Evolutionary conservation across 2,113 vertebrate species (phyloP).

Genomic region (Drymodes brunneopygia): DNA sequence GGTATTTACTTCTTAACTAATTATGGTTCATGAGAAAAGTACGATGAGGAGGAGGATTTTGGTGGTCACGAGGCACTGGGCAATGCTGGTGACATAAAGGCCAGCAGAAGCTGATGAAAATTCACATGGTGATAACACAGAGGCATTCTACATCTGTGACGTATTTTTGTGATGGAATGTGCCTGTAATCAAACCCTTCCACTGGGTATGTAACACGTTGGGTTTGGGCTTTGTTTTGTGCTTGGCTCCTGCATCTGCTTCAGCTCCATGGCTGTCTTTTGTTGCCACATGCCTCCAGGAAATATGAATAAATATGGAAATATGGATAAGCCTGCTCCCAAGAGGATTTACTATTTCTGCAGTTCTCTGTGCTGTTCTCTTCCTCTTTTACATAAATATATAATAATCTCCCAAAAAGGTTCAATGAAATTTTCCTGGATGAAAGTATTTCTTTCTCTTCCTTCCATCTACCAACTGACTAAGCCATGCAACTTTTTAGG

Average conservation of each 20-base stretch:
- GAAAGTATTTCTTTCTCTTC: neutral
- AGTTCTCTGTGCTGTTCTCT: neutral
- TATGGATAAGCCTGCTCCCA: neutral
- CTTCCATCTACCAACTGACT: neutral
- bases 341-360: neutral
- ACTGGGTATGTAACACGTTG: accelerated
- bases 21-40: neutral
- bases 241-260: neutral
- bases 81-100: neutral
- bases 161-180: neutral
- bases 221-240: neutral
- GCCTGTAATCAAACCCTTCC: neutral
- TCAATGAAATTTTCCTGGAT: neutral
- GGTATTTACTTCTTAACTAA: neutral
- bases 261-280: neutral
- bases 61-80: neutral
- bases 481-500: neutral
- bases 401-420: neutral
- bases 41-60: neutral
- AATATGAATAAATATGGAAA: neutral
- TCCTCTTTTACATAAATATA: neutral
- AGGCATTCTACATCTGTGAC: neutral
- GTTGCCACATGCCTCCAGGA: neutral
- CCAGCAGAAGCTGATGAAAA: neutral
- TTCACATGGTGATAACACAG: neutral